Base-by-base conservation (phyloP, 1,140 invertebrate genomes). In the Uloborus diversus region DNA sequence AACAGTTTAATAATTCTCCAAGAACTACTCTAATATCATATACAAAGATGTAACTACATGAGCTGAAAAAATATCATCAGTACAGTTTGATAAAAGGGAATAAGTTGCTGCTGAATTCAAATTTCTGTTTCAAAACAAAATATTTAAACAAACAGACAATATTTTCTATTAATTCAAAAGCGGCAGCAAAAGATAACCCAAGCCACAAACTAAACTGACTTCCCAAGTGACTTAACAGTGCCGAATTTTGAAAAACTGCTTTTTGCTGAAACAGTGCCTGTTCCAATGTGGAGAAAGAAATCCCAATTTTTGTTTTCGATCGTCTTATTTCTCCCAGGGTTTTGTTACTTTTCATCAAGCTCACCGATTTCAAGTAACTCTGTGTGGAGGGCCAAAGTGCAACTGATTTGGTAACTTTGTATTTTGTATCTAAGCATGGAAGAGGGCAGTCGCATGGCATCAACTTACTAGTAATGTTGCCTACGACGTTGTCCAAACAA, bases 151-250 rank as follows among this genome's bases (percentile, higher is more conserved):
- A 20, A 5, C 20, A 33, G 13, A 61, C 11, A 0, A 71, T 5
- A 14, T 5, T 64, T 42, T 66, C 62, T 4, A 78, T 25, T 20
- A 78, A 13, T 66, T 78, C 75, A 28, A 78, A 78, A 3, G 57
- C 4, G 2, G 53, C 62, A 4, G 37, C 49, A 0, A 78, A 13
- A 9, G 75, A 78, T 14, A 78, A 11, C 1, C 75, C 75, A n/a
- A 78, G 62, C 61, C 61, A 78, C 13, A 78, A 9, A 2, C 75
- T 62, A 7, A 78, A 30, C 30, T 78, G 25, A 11, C 75, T 62
- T 4, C 75, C 75, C 4, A 78, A 25, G 5, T 66, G 62, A 14
- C 75, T 68, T 25, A 66, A 66, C 11, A 78, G 49, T 66, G 65
- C 75, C 9, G 75, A 78, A 37, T 42, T 30, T 56, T 78, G 14